These are phyloP conservation scores for Triplophysa bombifrons DNA, from an alignment of 2,797 vertebrate genomes.

Conservation along the genomic window DNA sequence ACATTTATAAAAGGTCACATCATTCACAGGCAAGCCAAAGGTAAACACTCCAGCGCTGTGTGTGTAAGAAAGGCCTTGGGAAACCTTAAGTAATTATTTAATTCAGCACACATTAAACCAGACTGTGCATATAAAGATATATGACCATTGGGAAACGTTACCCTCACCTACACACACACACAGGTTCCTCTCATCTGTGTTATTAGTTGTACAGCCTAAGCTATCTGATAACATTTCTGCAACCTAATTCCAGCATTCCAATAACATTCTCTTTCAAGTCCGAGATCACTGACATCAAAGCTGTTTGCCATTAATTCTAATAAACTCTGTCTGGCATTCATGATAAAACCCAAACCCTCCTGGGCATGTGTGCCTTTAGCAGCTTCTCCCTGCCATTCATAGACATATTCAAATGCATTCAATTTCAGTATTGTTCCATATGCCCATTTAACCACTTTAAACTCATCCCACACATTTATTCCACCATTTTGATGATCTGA, in stretches of 20 bases:
- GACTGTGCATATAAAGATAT: conserved; percentile 31
- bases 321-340: conserved; percentile 38
- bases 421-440: not conserved
- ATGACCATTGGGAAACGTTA: not conserved
- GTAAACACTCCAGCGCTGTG: not conserved
- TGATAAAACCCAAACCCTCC: conserved; percentile 42
- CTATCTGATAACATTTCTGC: conserved; percentile 1
- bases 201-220: not conserved
- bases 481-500: conserved; percentile 18
- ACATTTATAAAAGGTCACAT: not conserved
- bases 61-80: conserved; percentile 6
- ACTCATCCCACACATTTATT: conserved; percentile 26
- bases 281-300: not conserved
- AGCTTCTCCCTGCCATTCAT: not conserved
- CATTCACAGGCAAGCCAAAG: not conserved
- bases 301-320: conserved; percentile 42
- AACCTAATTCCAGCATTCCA: conserved; percentile 8
- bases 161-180: not conserved
- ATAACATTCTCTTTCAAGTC: not conserved
- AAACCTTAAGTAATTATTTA: conserved; percentile 71
- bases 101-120: conserved; percentile 68
- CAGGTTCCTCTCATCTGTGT: conserved; percentile 1
- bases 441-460: not conserved
- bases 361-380: conserved; percentile 32
- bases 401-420: not conserved